Percentiles rank a stretch among this genome's conserved stretches.
Conservation (phyloP, 2,888 invertebrate species). For the Diarsia mendica region DNA sequence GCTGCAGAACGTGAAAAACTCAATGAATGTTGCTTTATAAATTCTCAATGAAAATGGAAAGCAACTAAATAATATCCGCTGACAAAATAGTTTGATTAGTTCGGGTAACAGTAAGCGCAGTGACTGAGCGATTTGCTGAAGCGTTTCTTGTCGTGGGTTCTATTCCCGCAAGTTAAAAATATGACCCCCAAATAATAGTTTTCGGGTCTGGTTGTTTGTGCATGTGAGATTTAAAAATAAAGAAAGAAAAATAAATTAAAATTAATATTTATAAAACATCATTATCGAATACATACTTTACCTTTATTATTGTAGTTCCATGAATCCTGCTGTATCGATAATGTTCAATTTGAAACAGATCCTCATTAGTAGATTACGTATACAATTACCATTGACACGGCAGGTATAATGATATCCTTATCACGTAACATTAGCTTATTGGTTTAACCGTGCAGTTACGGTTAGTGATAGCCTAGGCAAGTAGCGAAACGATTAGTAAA, state of each 20-base stretch:
- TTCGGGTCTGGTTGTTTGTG: neutral
- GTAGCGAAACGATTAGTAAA: neutral
- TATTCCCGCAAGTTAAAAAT: no score
- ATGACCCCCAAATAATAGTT: no score
- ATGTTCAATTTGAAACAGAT: slow-evolving; percentile 29
- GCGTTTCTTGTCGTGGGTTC: neutral
- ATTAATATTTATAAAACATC: neutral
- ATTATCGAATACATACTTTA: neutral
- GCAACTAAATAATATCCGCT: neutral
- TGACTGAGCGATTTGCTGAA: neutral
- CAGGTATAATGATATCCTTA: slow-evolving; percentile 24
- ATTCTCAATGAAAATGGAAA: neutral
- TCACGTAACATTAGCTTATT: slow-evolving; percentile 43
- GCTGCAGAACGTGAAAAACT: neutral
- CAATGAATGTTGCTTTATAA: neutral
- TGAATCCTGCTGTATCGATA: neutral
- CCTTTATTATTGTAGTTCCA: neutral
- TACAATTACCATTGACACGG: slow-evolving; percentile 33
- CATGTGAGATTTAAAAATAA: neutral
- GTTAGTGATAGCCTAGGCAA: slow-evolving; percentile 1
- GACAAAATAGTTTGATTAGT: neutral
- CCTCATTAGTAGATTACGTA: slow-evolving; percentile 42
- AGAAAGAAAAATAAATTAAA: neutral
- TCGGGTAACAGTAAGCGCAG: neutral
- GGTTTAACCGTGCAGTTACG: slow-evolving; percentile 8